Base-by-base conservation (phyloP, 2,888 invertebrate genomes). In the Selenia dentaria region DNA sequence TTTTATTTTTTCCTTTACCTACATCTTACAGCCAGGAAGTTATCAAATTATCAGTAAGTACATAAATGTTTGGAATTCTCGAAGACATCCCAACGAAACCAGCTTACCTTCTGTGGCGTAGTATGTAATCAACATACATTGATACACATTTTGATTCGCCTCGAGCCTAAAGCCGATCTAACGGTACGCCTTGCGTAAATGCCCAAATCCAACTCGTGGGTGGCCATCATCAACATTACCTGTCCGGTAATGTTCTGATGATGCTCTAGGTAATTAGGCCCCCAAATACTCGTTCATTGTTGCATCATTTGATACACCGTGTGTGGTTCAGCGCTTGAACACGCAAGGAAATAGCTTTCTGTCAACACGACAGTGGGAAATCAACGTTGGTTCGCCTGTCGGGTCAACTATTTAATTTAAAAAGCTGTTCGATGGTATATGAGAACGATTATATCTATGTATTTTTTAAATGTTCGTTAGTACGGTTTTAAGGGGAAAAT, bases 241-340 rank as follows among this genome's bases (percentile, higher is more conserved):
- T 54, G 58, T 59, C 72, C 79, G 82, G 84, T 82, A 79, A 75
- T 67, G 41, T 67, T 59, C 72, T 77, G 83, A 77, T 83, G 84
- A 77, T 77, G 73, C 62, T 43, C 39, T 55, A 62, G 58, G 80
- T 86, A 85, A 88, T 87, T 86, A 87, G 73, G 74, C 67, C 72
- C 69, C 37, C 66, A 67, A 78, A 76, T 79, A 76, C 73, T 79
- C 77, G 78, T 83, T 81, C 68, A 74, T 48, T 41, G 47, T 48
- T 33, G 37, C 47, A 75, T 70, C 64, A 62, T 71, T 75, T 67
- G 71, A 63, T 66, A 64, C 77, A 67, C 73, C 78, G 86, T 87
- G 87, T 84, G 85, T 83, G 78, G 70, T 54, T 49, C 55, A 54
- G 50, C 48, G 48, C 44, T 29, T 48, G 35, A 32, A 29, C 47